These are phyloP conservation scores for Toxotes jaculatrix DNA, from an alignment of 2,113 vertebrate genomes.

Conservation along the genomic window DNA sequence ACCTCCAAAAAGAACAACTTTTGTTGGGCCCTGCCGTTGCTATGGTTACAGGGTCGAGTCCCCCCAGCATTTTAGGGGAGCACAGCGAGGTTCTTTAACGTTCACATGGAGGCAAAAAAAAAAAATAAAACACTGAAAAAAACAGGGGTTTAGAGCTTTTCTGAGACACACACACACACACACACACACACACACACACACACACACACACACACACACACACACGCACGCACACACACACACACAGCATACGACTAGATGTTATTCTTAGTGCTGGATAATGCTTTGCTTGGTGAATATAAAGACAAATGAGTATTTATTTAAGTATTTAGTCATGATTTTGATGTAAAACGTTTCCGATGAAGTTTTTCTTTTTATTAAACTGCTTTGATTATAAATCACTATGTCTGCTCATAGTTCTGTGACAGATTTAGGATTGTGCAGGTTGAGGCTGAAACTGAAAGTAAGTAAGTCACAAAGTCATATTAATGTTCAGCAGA, in stretches of 20 bases:
- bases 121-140: not conserved
- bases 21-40: conserved; percentile 67
- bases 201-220: conserved; percentile 14
- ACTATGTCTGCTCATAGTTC: too few species aligned
- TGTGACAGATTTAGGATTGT: too few species aligned
- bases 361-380: too few species aligned
- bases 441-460: too few species aligned
- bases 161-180: conserved; percentile 2
- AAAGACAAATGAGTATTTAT: too few species aligned
- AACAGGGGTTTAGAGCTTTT: conserved; percentile 5
- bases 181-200: conserved; percentile 12
- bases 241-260: not conserved
- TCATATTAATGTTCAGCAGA: too few species aligned
- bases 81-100: conserved; percentile 67
- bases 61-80: conserved; percentile 61
- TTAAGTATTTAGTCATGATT: too few species aligned
- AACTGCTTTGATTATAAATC: too few species aligned
- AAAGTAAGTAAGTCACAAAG: too few species aligned
- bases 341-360: too few species aligned
- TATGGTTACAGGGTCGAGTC: conserved; percentile 67
- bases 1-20: conserved; percentile 68
- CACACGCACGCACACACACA: conserved; percentile 17
- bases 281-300: not conserved
- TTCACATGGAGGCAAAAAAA: conserved; percentile 28
- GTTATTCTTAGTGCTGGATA: not conserved